These are phyloP conservation scores for Calyptomena viridis DNA, from an alignment of 2,113 vertebrate genomes.

Conservation along the genomic window DNA sequence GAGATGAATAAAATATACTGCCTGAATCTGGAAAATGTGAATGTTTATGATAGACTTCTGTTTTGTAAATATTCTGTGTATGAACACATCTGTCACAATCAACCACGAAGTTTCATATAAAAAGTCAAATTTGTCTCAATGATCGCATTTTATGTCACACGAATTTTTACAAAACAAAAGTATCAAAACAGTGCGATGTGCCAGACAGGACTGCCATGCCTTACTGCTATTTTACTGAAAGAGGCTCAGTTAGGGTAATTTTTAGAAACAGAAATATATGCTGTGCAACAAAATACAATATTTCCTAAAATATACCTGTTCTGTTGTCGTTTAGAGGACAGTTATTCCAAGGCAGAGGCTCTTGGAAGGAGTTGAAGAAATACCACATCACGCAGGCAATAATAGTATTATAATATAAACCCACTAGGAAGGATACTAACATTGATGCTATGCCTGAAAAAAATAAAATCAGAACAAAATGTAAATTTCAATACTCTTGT, in stretches of 20 bases:
- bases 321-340: slow-evolving; percentile 80
- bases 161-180: background rate
- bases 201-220: background rate
- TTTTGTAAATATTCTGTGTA: background rate
- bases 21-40: background rate
- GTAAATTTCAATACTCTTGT: background rate
- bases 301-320: slow-evolving; percentile 76
- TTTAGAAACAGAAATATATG: background rate
- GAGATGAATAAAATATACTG: background rate
- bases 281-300: background rate
- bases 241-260: background rate
- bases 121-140: background rate
- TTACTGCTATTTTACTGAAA: background rate
- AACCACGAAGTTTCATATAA: background rate
- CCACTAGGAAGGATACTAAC: slow-evolving; percentile 85
- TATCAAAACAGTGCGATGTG: background rate
- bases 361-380: slow-evolving; percentile 96
- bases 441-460: slow-evolving; percentile 85
- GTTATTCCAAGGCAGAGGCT: slow-evolving; percentile 85
- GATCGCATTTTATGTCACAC: background rate
- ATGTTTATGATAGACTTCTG: background rate
- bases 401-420: slow-evolving; percentile 92
- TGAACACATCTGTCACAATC: background rate
- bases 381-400: slow-evolving; percentile 97
- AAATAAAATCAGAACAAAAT: background rate